Conservation (phyloP, 2,888 invertebrate species). For the Ephialtes manifestator region DNA sequence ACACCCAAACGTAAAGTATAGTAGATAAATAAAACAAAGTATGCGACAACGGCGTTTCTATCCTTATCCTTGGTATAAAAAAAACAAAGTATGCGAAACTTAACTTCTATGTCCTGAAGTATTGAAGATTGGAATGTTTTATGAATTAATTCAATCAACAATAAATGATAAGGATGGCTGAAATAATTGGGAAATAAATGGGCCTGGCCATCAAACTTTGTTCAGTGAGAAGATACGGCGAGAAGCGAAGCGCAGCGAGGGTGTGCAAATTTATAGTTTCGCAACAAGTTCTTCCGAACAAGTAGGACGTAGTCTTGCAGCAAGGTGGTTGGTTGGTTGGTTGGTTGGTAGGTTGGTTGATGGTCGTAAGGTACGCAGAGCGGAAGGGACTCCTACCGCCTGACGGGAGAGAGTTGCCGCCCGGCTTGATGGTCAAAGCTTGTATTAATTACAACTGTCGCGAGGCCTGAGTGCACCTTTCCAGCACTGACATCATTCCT, state of each 20-base stretch:
- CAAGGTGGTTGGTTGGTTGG: slow-evolving; percentile 15
- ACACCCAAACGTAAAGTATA: too few relatives aligned
- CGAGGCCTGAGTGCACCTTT: slow-evolving; percentile 71
- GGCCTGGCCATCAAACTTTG: background rate
- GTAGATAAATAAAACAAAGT: too few relatives aligned
- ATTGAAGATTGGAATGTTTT: background rate
- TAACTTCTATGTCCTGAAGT: background rate
- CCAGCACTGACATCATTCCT: slow-evolving; percentile 67
- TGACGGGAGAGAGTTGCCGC: slow-evolving; percentile 61
- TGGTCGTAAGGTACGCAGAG: slow-evolving; percentile 8
- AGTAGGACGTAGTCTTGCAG: slow-evolving; percentile 57
- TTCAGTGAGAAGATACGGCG: background rate
- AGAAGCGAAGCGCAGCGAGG: background rate
- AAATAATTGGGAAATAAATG: slow-evolving; percentile 10
- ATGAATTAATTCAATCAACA: background rate
- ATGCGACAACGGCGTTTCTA: too few relatives aligned
- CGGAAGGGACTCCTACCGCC: slow-evolving; percentile 23
- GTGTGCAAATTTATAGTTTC: slow-evolving; percentile 59
- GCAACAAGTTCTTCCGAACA: slow-evolving; percentile 69
- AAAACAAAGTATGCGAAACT: too few relatives aligned
- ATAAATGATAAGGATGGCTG: background rate
- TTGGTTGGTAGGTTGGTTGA: slow-evolving; percentile 10
- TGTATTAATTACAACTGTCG: slow-evolving; percentile 82
- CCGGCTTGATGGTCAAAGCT: slow-evolving; percentile 81
- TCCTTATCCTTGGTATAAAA: too few relatives aligned